A percentile compares a stretch with the other conserved stretches of the same genome.
Evolutionary conservation across 2,888 invertebrate genomes (phyloP).

Genomic region (Pachliopta kotzebuea): DNA sequence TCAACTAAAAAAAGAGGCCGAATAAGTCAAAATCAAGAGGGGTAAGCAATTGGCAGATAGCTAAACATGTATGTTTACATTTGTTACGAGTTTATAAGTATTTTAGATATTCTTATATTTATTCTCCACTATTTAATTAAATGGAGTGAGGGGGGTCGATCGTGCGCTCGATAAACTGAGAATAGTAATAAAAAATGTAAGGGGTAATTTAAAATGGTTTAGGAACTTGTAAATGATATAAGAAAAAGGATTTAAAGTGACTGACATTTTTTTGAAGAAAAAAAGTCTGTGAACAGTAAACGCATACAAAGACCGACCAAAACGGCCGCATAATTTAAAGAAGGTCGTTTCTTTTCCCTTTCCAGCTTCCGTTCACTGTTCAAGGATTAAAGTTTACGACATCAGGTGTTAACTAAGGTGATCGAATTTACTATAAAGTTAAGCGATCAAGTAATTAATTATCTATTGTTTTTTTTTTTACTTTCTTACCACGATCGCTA

Average conservation of each 20-base stretch:
- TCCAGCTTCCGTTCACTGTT: conserved; percentile 47
- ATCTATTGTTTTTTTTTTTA: conserved; percentile 59
- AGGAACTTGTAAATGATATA: conserved; percentile 36
- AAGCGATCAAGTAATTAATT: conserved; percentile 72
- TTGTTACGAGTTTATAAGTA: conserved; percentile 82
- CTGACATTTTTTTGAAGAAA: conserved; percentile 57
- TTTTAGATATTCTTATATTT: conserved; percentile 87
- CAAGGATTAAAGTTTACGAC: conserved; percentile 55
- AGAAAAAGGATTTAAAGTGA: conserved; percentile 47
- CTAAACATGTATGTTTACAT: conserved; percentile 76
- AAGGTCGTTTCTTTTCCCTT: conserved; percentile 32
- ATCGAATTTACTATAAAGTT: conserved; percentile 80
- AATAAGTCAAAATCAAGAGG: conserved; percentile 52
- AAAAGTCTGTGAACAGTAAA: conserved; percentile 54
- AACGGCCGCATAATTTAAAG: conserved; percentile 42
- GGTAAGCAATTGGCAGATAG: conserved; percentile 62
- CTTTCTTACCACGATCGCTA: conserved; percentile 56
- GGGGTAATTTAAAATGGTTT: conserved; percentile 40
- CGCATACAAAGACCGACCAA: conserved; percentile 36
- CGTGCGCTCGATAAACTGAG: conserved; percentile 43
- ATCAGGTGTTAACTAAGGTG: conserved; percentile 67
- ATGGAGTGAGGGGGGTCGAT: conserved; percentile 58
- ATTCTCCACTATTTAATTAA: conserved; percentile 79
- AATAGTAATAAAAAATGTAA: conserved; percentile 39
- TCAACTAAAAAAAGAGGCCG: conserved; percentile 62